Base-by-base conservation (phyloP, 2,888 invertebrate genomes). In the Furcula furcula region DNA sequence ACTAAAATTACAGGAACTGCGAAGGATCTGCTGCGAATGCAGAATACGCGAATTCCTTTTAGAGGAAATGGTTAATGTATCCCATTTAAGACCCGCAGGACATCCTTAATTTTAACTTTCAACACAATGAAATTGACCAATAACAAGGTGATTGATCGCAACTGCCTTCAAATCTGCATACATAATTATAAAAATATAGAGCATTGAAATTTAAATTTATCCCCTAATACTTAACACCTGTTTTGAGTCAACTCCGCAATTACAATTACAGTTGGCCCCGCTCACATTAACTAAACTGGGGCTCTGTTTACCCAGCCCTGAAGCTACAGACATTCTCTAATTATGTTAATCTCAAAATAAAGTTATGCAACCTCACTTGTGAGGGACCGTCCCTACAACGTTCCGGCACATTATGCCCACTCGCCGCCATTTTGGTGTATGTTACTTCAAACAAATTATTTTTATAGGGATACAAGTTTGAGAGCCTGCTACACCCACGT, bases 341-440 rank as follows among this genome's bases (percentile, higher is more conserved):
- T 87, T 87, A 87, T 83, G 85, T 78, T 86, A 85, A 86, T 84
- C 75, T 70, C 65, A 61, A 71, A 80, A 85, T 86, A 84, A 86
- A 85, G 80, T 86, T 80, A 77, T 82, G 79, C 76, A 61, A 73
- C 76, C 78, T 55, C 75, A 72, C 75, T 81, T 77, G 68, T 65
- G 56, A 74, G 78, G 77, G 81, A 66, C 68, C 45, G 51, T 57
- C 58, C 57, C 54, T 58, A 63, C 68, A 69, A 71, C 61, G 63
- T 64, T 59, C 51, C 52, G 56, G 51, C 68, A 7, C 25, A 63
- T 72, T 79, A 70, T 52, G 65, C 65, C 53, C 72, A 74, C 71
- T 65, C 70, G 34, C 66, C 72, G 69, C 60, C 48, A 18, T 52
- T 61, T 46, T 46, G 51, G 58, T 56, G 63, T 60, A 54, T 61